Base-by-base conservation (phyloP, 2,113 vertebrate species). In the Salvelinus sp. region DNA sequence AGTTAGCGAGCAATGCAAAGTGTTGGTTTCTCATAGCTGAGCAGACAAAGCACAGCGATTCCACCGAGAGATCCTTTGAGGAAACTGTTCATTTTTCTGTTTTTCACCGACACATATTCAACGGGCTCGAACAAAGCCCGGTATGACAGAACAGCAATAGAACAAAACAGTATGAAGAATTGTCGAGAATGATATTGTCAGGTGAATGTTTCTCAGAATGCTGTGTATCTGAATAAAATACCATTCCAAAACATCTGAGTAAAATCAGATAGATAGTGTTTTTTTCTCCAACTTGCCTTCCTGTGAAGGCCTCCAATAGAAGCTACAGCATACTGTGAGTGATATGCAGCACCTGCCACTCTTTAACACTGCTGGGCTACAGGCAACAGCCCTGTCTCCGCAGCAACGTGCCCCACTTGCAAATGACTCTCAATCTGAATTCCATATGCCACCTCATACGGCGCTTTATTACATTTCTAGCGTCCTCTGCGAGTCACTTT, bases 371-470 rank as follows among this genome's bases (percentile, higher is more conserved):
- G 85, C 71, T 54, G 79, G 89, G 89, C 88, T 85, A 80, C 82
- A 83, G 76, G 85, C 88, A 81, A 69, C 77, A 57, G 75, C 70
- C 57, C 82, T 76, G 86, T 85, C 79, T 88, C 88, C 77, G 77
- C 71, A 75, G 84, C 84, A 86, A 91, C 88, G 89, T 92, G 91
- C 87, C 83, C 50, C 82, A 84, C 76, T 86, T 91, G 89, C 91
- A 93, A 91, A 92, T 91, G 83, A 89, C 83, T 79, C 76, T 82
- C 88, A 87, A 90, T 91, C 88, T 90, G 87, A 86, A 86, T 91
- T 90, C 86, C 80, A 81, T 83, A 87, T 88, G 90, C 88, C 86
- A 79, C 82, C 84, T 88, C 63, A 81, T 85, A 85, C 48, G 62
- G 82, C 68, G 88, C 89, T 90, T 91, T 91, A 90, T 92, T 90